Evolutionary conservation across 1,140 invertebrate species (phyloP).

Genomic region (Drosophila seguyi): DNA sequence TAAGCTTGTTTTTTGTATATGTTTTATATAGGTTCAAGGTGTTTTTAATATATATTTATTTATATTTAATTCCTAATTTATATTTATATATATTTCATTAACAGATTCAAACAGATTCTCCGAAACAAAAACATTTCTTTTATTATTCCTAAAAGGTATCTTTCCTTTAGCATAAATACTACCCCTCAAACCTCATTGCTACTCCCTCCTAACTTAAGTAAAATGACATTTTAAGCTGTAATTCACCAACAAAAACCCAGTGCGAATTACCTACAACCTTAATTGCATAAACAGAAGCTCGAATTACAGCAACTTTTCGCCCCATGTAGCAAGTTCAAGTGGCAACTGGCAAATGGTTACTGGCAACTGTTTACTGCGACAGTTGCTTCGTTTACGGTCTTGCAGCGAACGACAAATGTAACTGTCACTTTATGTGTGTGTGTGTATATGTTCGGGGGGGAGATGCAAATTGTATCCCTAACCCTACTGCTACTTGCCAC

Average conservation of each 20-base stretch:
- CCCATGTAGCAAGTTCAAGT: constrained; percentile 11
- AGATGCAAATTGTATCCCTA: constrained; percentile 50
- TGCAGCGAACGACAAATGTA: constrained; percentile 51
- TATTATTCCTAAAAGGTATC: not conserved
- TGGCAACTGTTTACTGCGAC: constrained; percentile 52
- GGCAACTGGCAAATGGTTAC: constrained; percentile 32
- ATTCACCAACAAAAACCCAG: not conserved
- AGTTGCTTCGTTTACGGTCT: constrained; percentile 31
- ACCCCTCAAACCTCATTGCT: not conserved
- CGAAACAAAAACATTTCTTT: too few species aligned
- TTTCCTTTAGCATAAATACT: not conserved
- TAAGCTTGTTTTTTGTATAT: not conserved
- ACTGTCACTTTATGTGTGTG: constrained; percentile 68
- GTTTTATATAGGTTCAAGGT: not conserved
- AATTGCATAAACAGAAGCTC: not conserved
- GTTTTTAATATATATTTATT: too few species aligned
- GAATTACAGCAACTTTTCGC: constrained; percentile 2
- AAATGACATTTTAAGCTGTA: not conserved
- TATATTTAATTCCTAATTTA: too few species aligned
- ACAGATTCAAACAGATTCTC: too few species aligned
- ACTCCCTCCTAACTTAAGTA: rapidly evolving
- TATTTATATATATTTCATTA: too few species aligned
- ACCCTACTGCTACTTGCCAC: not conserved
- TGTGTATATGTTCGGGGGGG: constrained; percentile 1
- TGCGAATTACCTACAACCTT: not conserved